These are phyloP conservation scores for Hippoglossus stenolepis DNA, from an alignment of 2,113 vertebrate genomes.

Conservation along the genomic window DNA sequence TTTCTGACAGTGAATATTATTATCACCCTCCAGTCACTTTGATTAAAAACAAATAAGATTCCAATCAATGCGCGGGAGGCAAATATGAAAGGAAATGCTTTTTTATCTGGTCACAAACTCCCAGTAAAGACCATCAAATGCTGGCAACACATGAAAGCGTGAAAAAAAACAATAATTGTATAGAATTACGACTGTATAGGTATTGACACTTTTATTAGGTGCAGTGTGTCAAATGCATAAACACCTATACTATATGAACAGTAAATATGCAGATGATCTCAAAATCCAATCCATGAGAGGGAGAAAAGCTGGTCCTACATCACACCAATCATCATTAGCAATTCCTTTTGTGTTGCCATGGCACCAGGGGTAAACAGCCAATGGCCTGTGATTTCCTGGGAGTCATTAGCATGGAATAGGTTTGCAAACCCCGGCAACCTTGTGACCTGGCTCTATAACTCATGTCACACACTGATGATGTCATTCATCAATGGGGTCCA, in stretches of 20 bases:
- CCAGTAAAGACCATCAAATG: constrained; percentile 40
- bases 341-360: constrained; percentile 61
- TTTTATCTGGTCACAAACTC: constrained; percentile 22
- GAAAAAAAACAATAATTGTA: neutral
- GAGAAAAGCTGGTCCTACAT: constrained; percentile 29
- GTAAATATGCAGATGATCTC: constrained; percentile 24
- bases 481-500: constrained; percentile 83
- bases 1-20: constrained; percentile 78
- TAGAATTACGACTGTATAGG: neutral
- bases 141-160: constrained; percentile 20
- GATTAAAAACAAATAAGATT: constrained; percentile 82
- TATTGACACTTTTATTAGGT: constrained; percentile 26
- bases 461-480: constrained; percentile 85
- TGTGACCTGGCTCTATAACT: constrained; percentile 81
- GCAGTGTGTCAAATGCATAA: constrained; percentile 10
- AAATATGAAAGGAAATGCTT: constrained; percentile 56
- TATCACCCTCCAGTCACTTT: constrained; percentile 74
- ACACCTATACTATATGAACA: neutral
- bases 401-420: constrained; percentile 85
- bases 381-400: constrained; percentile 78
- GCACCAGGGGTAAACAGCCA: constrained; percentile 69
- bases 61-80: constrained; percentile 66
- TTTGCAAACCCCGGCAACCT: constrained; percentile 78
- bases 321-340: constrained; percentile 52
- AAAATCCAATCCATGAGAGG: constrained; percentile 17